Conservation (phyloP, 2,113 vertebrate genomes). For the Orientallactaga bullata region DNA sequence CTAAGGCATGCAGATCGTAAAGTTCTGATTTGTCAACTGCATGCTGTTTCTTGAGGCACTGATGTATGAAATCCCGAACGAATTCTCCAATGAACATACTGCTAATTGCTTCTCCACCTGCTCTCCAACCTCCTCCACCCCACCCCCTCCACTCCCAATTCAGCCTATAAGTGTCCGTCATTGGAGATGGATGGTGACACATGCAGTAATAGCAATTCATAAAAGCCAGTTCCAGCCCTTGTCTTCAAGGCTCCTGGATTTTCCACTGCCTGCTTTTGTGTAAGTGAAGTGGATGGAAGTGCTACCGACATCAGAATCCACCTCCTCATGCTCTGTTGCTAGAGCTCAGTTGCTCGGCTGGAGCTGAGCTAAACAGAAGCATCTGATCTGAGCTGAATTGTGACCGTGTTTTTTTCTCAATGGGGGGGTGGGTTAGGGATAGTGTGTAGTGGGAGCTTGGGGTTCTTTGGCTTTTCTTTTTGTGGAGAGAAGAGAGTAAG, state of each 20-base stretch:
- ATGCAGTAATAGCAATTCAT: constrained; percentile 82
- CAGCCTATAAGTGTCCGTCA: constrained; percentile 75
- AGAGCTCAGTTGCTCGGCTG: constrained; percentile 71
- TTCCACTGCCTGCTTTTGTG: constrained; percentile 79
- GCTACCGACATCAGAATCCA: constrained; percentile 74
- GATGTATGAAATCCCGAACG: constrained; percentile 84
- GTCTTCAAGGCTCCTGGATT: constrained; percentile 77
- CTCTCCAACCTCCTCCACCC: constrained; percentile 77
- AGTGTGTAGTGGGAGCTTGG: constrained; percentile 68
- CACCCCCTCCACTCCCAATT: constrained; percentile 72
- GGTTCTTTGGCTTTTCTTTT: constrained; percentile 76
- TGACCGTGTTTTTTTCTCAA: background rate
- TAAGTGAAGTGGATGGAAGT: constrained; percentile 72
- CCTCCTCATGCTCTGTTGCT: constrained; percentile 74
- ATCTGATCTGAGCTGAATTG: constrained; percentile 66
- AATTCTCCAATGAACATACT: constrained; percentile 81
- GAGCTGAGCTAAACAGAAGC: constrained; percentile 75
- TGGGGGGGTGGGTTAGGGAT: constrained; percentile 58
- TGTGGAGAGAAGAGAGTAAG: constrained; percentile 67
- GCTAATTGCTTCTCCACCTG: constrained; percentile 87
- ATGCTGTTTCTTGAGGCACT: constrained; percentile 78
- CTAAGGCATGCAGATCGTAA: constrained; percentile 79
- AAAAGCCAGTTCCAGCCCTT: constrained; percentile 79
- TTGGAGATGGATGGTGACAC: constrained; percentile 87
- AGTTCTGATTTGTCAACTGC: constrained; percentile 80